Evolutionary conservation across 2,113 vertebrate genomes (phyloP).

Genomic region (Vidua macroura): DNA sequence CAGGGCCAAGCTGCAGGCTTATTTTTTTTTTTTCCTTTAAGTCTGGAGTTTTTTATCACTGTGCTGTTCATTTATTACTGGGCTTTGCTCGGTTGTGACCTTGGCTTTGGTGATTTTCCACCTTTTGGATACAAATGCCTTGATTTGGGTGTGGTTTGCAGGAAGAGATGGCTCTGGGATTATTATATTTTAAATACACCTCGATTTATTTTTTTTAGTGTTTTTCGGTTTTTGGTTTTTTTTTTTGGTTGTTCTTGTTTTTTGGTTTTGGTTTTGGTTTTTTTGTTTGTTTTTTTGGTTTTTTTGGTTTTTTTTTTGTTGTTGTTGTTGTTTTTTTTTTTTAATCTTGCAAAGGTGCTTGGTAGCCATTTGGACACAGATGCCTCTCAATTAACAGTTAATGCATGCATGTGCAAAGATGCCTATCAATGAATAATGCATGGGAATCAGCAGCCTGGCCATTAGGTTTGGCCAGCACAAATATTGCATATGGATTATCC

Average conservation of each 20-base stretch:
- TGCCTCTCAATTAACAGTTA: slow-evolving; percentile 52
- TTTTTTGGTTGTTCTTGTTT: too few species aligned
- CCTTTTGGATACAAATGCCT: background rate
- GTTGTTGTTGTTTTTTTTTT: background rate
- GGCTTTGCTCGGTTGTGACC: background rate
- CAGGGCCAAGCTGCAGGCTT: slow-evolving; percentile 29
- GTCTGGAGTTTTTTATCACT: background rate
- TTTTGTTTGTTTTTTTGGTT: too few species aligned
- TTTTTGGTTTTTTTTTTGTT: too few species aligned
- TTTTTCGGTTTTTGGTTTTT: background rate
- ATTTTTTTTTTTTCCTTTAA: background rate
- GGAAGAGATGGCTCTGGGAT: background rate
- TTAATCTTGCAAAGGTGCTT: background rate
- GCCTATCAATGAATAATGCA: slow-evolving; percentile 60
- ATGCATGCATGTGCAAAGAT: slow-evolving; percentile 34
- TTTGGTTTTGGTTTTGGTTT: too few species aligned
- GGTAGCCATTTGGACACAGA: slow-evolving; percentile 15
- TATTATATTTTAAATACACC: background rate
- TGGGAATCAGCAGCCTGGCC: background rate
- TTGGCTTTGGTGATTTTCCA: background rate
- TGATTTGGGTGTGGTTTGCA: background rate
- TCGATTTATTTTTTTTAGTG: background rate
- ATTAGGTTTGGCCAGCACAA: background rate
- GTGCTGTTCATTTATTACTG: background rate
- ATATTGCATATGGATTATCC: background rate